Conservation (phyloP, 1,140 invertebrate genomes). For the Heliconius himera region DNA sequence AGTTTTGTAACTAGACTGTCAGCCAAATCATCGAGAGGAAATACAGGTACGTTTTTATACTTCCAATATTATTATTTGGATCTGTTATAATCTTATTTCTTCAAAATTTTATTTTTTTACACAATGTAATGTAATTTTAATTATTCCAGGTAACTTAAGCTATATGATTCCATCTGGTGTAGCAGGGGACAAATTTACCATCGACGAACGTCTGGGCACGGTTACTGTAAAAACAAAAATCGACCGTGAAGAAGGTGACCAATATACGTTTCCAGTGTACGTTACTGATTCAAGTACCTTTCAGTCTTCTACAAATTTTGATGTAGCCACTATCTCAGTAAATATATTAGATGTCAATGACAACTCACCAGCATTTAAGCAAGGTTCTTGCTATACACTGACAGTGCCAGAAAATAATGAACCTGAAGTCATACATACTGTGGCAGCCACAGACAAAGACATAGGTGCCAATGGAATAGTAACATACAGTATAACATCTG, state of each 20-base stretch:
- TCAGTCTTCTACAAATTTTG: conserved; percentile 83
- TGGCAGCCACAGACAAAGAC: conserved; percentile 94
- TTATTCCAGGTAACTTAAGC: conserved; percentile 86
- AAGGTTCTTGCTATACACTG: conserved; percentile 91
- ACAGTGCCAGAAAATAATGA: conserved; percentile 94
- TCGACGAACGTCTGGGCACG: conserved; percentile 89
- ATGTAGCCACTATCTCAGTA: conserved; percentile 88
- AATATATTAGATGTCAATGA: conserved; percentile 94
- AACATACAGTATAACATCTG: conserved; percentile 91
- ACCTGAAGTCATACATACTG: conserved; percentile 90
- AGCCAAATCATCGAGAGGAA: conserved; percentile 87
- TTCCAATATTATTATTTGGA: neutral
- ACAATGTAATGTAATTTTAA: conserved; percentile 21
- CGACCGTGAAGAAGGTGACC: conserved; percentile 89
- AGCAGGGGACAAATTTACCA: conserved; percentile 89
- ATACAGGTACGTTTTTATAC: conserved; percentile 77
- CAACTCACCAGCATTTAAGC: conserved; percentile 92
- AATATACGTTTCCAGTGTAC: conserved; percentile 91
- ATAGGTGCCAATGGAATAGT: conserved; percentile 91
- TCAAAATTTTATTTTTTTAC: neutral
- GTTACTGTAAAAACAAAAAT: conserved; percentile 88
- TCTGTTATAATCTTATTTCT: too few relatives aligned
- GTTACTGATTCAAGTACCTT: conserved; percentile 85
- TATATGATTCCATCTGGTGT: conserved; percentile 93
- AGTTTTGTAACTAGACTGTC: conserved; percentile 89